These are phyloP conservation scores for Coluber constrictor DNA, from an alignment of 2,797 vertebrate genomes.

Conservation along the genomic window DNA sequence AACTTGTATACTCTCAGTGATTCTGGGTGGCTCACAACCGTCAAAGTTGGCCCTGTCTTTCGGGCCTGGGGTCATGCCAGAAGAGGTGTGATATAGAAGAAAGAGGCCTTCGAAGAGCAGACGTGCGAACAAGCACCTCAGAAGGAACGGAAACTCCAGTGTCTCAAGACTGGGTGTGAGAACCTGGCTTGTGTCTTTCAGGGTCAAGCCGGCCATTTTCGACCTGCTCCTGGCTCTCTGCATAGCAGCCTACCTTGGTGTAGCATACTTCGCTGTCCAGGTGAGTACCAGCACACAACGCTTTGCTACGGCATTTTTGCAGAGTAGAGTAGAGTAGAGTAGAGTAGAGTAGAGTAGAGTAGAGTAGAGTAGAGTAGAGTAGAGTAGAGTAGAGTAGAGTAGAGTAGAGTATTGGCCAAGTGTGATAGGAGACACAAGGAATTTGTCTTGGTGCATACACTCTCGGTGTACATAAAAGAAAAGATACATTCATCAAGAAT, in stretches of 20 bases:
- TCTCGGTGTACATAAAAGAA: too few species aligned
- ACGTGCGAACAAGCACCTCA: neutral
- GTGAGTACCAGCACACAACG: constrained; percentile 63
- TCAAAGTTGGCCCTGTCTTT: neutral
- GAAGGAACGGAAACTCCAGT: neutral
- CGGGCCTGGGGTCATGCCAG: neutral
- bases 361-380: too few species aligned
- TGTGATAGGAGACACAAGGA: too few species aligned
- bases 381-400: too few species aligned
- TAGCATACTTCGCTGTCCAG: constrained; percentile 92
- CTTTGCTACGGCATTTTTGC: neutral
- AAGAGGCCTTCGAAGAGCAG: too few species aligned
- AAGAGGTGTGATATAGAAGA: too few species aligned
- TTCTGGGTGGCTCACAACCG: neutral
- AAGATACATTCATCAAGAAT: too few species aligned
- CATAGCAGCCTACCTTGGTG: constrained; percentile 91
- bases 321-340: neutral
- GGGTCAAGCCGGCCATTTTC: constrained; percentile 97
- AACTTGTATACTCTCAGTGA: neutral
- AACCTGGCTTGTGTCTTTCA: constrained; percentile 49
- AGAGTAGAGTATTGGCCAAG: too few species aligned
- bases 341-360: too few species aligned
- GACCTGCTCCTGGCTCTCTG: constrained; percentile 93
- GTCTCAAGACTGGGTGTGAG: accelerated
- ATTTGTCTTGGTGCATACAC: too few species aligned